Conservation (phyloP, 92 coral and sea anemone genomes). For the Heteractis magnifica region DNA sequence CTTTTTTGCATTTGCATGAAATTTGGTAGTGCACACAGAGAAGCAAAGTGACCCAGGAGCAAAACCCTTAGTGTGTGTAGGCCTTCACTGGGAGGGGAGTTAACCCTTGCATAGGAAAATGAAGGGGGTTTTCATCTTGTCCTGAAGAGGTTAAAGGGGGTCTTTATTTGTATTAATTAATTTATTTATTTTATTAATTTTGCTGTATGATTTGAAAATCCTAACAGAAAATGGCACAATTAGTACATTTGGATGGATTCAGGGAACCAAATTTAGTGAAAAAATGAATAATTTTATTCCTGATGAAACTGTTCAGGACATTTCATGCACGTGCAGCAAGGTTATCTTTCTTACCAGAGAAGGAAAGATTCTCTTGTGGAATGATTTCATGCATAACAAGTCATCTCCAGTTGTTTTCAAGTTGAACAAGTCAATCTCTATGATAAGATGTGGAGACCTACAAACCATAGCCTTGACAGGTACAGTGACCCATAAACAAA, state of each 20-base stretch:
- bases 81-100: no score
- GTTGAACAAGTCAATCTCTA: slow-evolving; percentile 21
- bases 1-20: no score
- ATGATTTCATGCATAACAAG: slow-evolving; percentile 31
- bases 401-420: slow-evolving; percentile 34
- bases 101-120: no score
- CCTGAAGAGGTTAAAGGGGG: no score
- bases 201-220: background rate
- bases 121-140: no score
- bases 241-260: slow-evolving; percentile 56
- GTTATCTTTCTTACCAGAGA: slow-evolving; percentile 46
- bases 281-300: slow-evolving; percentile 45
- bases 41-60: no score
- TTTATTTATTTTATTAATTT: no score
- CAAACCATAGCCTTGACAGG: slow-evolving; percentile 47
- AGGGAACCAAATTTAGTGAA: slow-evolving; percentile 39
- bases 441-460: slow-evolving; percentile 58
- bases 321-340: slow-evolving; percentile 56
- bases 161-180: no score
- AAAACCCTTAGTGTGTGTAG: no score
- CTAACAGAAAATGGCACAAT: slow-evolving; percentile 57
- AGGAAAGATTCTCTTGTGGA: slow-evolving; percentile 61
- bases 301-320: slow-evolving; percentile 39
- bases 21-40: no score
- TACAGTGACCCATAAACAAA: background rate